Percentiles rank a stretch among this genome's conserved stretches.
Evolutionary conservation across 2,888 invertebrate species (phyloP).

Genomic region (Lottia scabra): DNA sequence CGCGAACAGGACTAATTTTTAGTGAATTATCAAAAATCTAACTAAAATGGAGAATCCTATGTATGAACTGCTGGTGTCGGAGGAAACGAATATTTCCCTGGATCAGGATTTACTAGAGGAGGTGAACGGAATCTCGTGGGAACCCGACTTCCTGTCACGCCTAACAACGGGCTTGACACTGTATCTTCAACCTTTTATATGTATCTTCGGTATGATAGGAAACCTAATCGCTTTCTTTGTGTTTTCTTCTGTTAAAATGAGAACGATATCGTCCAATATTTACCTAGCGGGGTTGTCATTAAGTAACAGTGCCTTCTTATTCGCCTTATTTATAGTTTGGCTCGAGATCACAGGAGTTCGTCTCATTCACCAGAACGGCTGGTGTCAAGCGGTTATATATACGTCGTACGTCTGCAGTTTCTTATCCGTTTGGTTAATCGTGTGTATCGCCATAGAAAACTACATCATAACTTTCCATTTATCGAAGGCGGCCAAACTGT

Average conservation of each 20-base stretch:
- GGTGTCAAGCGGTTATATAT: constrained; percentile 82
- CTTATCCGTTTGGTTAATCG: constrained; percentile 81
- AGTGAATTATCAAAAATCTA: background rate
- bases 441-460: constrained; percentile 86
- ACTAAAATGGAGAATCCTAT: background rate
- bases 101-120: background rate
- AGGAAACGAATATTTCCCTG: background rate
- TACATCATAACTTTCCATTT: constrained; percentile 73
- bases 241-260: constrained; percentile 79
- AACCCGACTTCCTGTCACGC: background rate
- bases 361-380: constrained; percentile 54
- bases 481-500: constrained; percentile 42
- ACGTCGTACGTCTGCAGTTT: constrained; percentile 70
- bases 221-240: constrained; percentile 81
- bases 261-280: constrained; percentile 81
- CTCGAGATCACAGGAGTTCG: constrained; percentile 40
- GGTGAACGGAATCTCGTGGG: background rate
- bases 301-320: constrained; percentile 81
- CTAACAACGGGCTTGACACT: constrained; percentile 21
- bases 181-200: constrained; percentile 76
- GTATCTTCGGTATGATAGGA: constrained; percentile 79
- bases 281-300: constrained; percentile 83
- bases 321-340: constrained; percentile 73
- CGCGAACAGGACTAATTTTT: no score
- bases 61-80: background rate